phyloP scores from a whole-genome alignment of 2,113 vertebrate genomes.

The Pollimyrus isidori region DNA sequence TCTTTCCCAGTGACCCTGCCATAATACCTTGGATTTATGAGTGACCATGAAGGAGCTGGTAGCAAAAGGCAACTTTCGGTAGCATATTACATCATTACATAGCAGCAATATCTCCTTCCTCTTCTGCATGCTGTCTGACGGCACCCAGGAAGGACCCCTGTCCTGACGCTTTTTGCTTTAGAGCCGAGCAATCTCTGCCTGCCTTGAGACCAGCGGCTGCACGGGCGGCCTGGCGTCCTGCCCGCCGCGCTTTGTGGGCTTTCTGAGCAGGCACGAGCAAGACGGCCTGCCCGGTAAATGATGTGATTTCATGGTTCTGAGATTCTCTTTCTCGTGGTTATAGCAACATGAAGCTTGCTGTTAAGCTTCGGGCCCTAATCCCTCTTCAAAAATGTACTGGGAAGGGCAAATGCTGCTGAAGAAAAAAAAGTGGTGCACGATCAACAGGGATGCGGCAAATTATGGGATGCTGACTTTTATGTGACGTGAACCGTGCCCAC shows the following conservation, averaged over 20 bases:
- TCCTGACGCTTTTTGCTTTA: background rate
- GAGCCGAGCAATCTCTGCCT: background rate
- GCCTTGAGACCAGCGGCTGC: background rate
- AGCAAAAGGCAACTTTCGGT: background rate
- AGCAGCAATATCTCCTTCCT: background rate
- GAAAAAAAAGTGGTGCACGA: background rate
- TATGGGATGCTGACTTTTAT: background rate
- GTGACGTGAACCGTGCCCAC: background rate
- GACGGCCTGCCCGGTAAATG: background rate
- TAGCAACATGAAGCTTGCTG: background rate
- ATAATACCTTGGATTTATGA: background rate
- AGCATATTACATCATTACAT: background rate
- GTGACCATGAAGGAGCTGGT: background rate
- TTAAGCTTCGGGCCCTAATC: background rate
- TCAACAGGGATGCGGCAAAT: background rate
- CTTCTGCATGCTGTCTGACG: background rate
- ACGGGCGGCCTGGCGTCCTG: background rate
- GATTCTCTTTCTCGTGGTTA: background rate
- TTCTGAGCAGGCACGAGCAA: background rate
- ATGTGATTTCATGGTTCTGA: slow-evolving; percentile 10
- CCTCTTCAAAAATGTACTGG: background rate
- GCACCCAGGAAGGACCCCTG: background rate
- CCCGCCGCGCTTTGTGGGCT: background rate
- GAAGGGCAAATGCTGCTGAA: background rate
- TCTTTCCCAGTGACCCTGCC: background rate